A percentile compares a stretch with the other conserved stretches of the same genome.
These are phyloP conservation scores for Salvelinus fontinalis DNA, from an alignment of 2,113 vertebrate genomes.

Conservation along the genomic window DNA sequence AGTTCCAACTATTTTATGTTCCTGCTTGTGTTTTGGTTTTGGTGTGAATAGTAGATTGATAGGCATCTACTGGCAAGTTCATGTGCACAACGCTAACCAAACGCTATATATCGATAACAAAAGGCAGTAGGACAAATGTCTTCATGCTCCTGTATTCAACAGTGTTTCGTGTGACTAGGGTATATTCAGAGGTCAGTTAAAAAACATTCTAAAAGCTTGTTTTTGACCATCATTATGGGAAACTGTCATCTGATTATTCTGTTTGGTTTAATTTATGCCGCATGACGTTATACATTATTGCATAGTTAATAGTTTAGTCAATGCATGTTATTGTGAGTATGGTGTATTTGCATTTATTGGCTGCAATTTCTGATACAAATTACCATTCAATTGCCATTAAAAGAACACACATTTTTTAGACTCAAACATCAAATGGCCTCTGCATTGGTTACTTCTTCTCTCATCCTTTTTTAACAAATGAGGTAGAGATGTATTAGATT, in stretches of 20 bases:
- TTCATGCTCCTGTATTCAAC: neutral
- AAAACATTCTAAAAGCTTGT: neutral
- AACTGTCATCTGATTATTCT: neutral
- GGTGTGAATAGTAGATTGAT: neutral
- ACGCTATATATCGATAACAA: too few species aligned
- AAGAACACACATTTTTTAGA: neutral
- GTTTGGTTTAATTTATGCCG: neutral
- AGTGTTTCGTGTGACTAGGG: neutral
- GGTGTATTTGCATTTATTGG: neutral
- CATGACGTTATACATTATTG: neutral
- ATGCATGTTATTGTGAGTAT: neutral
- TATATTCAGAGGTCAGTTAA: neutral
- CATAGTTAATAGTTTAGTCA: neutral
- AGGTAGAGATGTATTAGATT: neutral
- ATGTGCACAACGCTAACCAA: conserved; percentile 1
- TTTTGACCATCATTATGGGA: neutral
- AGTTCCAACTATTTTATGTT: conserved; percentile 41
- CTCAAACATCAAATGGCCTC: neutral
- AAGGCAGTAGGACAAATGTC: neutral
- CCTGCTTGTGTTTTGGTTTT: conserved; percentile 2
- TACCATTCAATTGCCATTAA: neutral
- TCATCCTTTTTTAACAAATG: neutral
- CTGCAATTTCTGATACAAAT: neutral
- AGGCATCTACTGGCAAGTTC: conserved; percentile 11
- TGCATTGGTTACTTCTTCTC: neutral